These are phyloP conservation scores for Diachrysia chrysitis DNA, from an alignment of 2,888 invertebrate species.

Conservation along the genomic window DNA sequence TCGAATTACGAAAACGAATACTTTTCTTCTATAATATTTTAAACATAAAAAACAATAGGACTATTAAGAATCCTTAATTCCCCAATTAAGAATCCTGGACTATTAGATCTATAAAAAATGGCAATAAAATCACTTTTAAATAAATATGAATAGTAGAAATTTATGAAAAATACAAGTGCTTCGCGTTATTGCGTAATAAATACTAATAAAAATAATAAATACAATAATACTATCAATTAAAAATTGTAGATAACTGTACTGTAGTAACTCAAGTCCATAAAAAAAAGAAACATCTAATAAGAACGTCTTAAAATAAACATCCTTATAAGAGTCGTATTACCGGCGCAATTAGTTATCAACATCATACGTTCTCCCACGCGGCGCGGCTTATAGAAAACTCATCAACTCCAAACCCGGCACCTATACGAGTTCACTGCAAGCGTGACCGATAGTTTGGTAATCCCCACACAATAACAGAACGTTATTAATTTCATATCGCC, in stretches of 20 bases:
- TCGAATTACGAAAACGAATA: too few relatives aligned
- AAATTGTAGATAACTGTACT: not conserved
- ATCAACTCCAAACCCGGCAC: slow-evolving; percentile 69
- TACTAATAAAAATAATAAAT: too few relatives aligned
- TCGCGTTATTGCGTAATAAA: too few relatives aligned
- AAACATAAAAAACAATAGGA: too few relatives aligned
- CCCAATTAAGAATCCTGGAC: too few relatives aligned
- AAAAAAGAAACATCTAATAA: not conserved
- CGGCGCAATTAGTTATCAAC: slow-evolving; percentile 18
- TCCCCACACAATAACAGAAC: slow-evolving; percentile 70
- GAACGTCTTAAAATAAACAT: slow-evolving; percentile 2
- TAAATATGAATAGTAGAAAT: too few relatives aligned
- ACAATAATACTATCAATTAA: too few relatives aligned
- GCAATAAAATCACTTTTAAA: too few relatives aligned
- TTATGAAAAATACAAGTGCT: too few relatives aligned
- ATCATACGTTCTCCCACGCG: slow-evolving; percentile 23
- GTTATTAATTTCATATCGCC: slow-evolving; percentile 81
- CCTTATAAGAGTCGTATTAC: slow-evolving; percentile 13
- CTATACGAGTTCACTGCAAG: slow-evolving; percentile 73
- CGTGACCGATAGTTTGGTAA: slow-evolving; percentile 76
- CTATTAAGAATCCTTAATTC: too few relatives aligned
- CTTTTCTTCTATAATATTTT: too few relatives aligned
- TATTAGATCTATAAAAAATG: too few relatives aligned
- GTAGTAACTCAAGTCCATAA: not conserved
- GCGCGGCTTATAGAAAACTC: slow-evolving; percentile 72